Conservation (phyloP, 2,113 vertebrate species). For the Thalassoma bifasciatum region DNA sequence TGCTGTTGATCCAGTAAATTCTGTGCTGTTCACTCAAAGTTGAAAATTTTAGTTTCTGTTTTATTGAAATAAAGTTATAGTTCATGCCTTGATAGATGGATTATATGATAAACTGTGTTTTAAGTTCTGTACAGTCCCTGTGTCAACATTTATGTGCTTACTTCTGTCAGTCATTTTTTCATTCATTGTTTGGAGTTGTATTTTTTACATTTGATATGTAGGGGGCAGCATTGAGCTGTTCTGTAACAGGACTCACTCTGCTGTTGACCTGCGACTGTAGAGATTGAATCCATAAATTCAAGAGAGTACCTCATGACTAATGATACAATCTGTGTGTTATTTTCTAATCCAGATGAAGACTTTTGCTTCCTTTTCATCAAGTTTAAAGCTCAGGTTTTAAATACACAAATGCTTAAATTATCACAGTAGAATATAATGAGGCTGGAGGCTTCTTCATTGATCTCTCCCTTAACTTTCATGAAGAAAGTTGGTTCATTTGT, state of each 20-base stretch:
- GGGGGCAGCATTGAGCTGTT: slow-evolving; percentile 47
- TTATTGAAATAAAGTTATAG: too few species aligned
- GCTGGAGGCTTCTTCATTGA: background rate
- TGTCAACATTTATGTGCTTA: too few species aligned
- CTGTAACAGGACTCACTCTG: background rate
- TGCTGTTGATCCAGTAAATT: too few species aligned
- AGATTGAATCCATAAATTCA: slow-evolving; percentile 2
- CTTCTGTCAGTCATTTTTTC: too few species aligned
- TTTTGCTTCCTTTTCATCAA: background rate
- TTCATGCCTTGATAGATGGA: too few species aligned
- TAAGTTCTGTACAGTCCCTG: background rate
- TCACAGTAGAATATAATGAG: background rate
- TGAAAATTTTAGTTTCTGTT: too few species aligned
- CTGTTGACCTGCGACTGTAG: background rate
- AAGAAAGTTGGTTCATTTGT: background rate
- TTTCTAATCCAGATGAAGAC: background rate
- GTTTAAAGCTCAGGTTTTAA: background rate
- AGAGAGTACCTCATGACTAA: background rate
- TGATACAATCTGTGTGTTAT: background rate
- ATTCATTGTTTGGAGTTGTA: background rate
- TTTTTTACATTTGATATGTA: slow-evolving; percentile 20
- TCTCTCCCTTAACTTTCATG: background rate
- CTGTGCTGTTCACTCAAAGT: too few species aligned
- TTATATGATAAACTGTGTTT: too few species aligned
- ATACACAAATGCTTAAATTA: background rate